phyloP scores from a whole-genome alignment of 2,888 invertebrate genomes.

The Hirudinaria manillensis region DNA sequence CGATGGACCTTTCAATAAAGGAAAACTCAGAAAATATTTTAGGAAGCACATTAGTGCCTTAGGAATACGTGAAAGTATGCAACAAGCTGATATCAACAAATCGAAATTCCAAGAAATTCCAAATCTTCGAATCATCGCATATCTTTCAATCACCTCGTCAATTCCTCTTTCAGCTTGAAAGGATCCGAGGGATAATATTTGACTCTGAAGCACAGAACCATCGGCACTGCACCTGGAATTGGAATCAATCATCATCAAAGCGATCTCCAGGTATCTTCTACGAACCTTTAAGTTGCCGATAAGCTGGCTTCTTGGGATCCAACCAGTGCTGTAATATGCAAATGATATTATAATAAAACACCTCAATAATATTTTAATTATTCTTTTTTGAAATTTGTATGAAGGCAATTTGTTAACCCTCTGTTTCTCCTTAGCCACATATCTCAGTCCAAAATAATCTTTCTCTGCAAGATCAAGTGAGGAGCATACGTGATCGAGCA shows the following conservation, averaged over 20 bases:
- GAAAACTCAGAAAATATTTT: too few species aligned
- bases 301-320: slow-evolving; percentile 22
- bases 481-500: slow-evolving; percentile 83
- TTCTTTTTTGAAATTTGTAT: neutral
- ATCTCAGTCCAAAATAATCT: slow-evolving; percentile 89
- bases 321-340: slow-evolving; percentile 23
- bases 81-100: too few species aligned
- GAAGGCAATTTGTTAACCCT: slow-evolving; percentile 65
- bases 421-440: slow-evolving; percentile 84
- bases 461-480: slow-evolving; percentile 90
- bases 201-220: slow-evolving; percentile 77
- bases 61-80: too few species aligned
- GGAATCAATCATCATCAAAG: neutral
- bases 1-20: too few species aligned
- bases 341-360: neutral
- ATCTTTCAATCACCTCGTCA: too few species aligned
- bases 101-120: too few species aligned
- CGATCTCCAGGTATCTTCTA: neutral
- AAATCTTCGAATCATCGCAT: too few species aligned
- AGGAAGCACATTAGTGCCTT: too few species aligned
- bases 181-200: slow-evolving; percentile 97
- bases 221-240: slow-evolving; percentile 59
- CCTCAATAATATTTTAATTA: neutral
- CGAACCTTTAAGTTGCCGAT: slow-evolving; percentile 30
- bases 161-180: slow-evolving; percentile 81